Evolutionary conservation across 2,797 vertebrate species (phyloP).

Genomic region (Novumbra hubbsi): DNA sequence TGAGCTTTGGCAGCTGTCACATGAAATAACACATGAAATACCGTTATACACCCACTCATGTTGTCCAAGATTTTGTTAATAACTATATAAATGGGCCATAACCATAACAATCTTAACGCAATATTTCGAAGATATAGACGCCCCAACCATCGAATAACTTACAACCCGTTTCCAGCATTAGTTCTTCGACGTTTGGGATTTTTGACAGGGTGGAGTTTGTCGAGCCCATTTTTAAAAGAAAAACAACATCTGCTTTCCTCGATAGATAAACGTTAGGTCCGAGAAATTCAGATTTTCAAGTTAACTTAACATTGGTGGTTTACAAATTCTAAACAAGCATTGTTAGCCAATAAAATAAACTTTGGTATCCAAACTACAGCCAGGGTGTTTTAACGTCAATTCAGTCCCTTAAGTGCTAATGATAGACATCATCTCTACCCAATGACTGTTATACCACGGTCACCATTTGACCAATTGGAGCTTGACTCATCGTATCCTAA

Average conservation of each 20-base stretch:
- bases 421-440: conserved; percentile 18
- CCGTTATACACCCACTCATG: background rate
- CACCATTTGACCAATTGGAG: background rate
- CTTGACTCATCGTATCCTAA: background rate
- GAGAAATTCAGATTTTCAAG: background rate
- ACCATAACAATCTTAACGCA: background rate
- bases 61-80: background rate
- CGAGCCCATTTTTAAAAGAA: conserved; percentile 56
- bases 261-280: background rate
- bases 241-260: background rate
- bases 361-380: background rate
- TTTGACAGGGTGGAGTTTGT: conserved; percentile 47
- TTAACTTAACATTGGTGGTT: background rate
- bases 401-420: background rate
- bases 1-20: background rate
- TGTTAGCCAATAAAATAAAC: background rate
- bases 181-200: conserved; percentile 53
- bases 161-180: conserved; percentile 71
- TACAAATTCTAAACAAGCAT: background rate
- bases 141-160: conserved; percentile 30
- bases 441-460: background rate
- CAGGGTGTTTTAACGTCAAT: background rate
- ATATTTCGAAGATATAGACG: background rate
- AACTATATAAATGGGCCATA: background rate
- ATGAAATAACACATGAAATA: background rate